Conservation (phyloP, 2,113 vertebrate genomes). For the Cyprinus carpio region DNA sequence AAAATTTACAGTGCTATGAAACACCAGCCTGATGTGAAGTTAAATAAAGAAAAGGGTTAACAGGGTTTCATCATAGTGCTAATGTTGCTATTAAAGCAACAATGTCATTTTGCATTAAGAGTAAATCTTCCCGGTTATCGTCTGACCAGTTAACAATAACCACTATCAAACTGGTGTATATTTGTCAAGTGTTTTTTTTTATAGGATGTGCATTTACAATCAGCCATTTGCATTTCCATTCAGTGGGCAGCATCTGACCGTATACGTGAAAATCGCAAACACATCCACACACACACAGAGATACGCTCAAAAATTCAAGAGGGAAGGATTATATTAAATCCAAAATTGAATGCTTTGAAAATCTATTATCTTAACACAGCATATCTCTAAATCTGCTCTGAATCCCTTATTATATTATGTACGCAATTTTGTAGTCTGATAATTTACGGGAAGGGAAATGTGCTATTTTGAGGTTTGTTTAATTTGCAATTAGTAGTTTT, state of each 20-base stretch:
- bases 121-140: neutral
- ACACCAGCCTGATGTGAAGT: neutral
- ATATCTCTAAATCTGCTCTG: conserved; percentile 47
- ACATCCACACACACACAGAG: neutral
- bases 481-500: too few species aligned
- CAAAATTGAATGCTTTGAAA: conserved; percentile 49
- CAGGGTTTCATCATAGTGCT: neutral
- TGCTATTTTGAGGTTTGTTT: too few species aligned
- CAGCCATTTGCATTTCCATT: neutral
- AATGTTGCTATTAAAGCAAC: neutral
- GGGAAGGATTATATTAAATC: conserved; percentile 54
- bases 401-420: conserved; percentile 41
- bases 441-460: too few species aligned
- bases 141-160: neutral
- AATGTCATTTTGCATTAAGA: neutral
- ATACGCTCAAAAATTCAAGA: conserved; percentile 30
- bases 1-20: neutral
- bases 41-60: neutral
- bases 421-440: too few species aligned
- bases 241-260: neutral
- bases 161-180: neutral
- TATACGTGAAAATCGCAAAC: neutral
- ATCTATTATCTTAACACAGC: conserved; percentile 45
- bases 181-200: neutral
- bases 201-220: neutral